These are phyloP conservation scores for Scaptomyza pallida DNA, from an alignment of 1,140 invertebrate species.

Conservation along the genomic window DNA sequence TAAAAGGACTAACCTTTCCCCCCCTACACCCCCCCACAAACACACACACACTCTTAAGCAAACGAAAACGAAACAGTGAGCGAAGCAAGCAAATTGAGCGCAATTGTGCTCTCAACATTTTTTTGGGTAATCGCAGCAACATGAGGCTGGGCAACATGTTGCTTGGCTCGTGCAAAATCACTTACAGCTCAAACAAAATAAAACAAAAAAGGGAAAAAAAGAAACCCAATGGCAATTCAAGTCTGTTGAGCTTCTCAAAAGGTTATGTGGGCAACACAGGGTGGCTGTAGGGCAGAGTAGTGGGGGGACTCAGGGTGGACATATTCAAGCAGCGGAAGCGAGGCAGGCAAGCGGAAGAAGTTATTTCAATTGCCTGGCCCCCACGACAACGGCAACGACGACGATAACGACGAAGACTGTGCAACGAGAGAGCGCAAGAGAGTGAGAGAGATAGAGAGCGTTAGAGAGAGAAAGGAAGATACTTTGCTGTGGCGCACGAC, in stretches of 20 bases:
- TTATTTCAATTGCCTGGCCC: slow-evolving; percentile 78
- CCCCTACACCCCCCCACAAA: neutral
- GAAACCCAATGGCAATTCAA: slow-evolving; percentile 60
- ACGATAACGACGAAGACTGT: slow-evolving; percentile 4
- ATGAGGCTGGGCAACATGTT: slow-evolving; percentile 66
- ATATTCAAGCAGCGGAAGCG: slow-evolving; percentile 78
- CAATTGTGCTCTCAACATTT: slow-evolving; percentile 44
- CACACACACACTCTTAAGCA: slow-evolving; percentile 13
- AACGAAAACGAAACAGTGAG: neutral
- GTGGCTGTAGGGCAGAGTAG: neutral
- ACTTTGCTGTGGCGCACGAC: slow-evolving; percentile 18
- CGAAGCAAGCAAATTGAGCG: slow-evolving; percentile 9
- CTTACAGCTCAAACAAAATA: slow-evolving; percentile 71
- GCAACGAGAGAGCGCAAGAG: slow-evolving; percentile 1
- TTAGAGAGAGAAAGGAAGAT: neutral
- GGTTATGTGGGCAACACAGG: slow-evolving; percentile 32
- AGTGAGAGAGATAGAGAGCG: neutral
- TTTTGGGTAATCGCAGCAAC: slow-evolving; percentile 3
- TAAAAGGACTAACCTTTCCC: slow-evolving; percentile 50
- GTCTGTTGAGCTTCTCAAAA: slow-evolving; percentile 53
- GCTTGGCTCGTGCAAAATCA: slow-evolving; percentile 63
- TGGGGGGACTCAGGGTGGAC: slow-evolving; percentile 52
- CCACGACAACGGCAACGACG: slow-evolving; percentile 16
- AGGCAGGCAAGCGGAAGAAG: slow-evolving; percentile 79
- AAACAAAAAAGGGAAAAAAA: slow-evolving; percentile 57